phyloP scores from a whole-genome alignment of 2,797 vertebrate genomes.

The Xenops minutus region DNA sequence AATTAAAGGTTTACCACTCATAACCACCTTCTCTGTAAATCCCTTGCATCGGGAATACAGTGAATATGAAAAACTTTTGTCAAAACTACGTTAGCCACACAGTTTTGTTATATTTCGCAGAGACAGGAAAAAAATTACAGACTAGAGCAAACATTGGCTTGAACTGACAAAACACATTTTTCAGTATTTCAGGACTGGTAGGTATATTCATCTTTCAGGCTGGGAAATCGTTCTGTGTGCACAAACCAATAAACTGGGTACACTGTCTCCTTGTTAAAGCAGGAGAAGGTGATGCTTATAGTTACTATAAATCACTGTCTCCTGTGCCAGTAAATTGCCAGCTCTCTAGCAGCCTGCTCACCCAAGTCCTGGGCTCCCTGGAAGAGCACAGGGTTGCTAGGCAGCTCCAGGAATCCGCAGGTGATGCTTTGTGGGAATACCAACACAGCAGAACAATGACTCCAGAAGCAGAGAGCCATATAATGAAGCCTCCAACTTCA shows the following conservation, averaged over 20 bases:
- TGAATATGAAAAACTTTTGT: neutral
- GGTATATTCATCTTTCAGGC: neutral
- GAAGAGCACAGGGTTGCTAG: neutral
- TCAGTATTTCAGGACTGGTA: neutral
- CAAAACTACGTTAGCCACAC: neutral
- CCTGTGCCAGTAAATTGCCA: conserved; percentile 2
- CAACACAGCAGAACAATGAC: neutral
- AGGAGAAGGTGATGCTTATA: neutral
- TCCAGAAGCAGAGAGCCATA: neutral
- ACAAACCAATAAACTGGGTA: neutral
- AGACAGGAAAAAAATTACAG: neutral
- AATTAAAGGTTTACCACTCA: neutral
- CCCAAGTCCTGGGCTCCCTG: neutral
- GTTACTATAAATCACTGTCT: conserved; percentile 21
- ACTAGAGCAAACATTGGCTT: neutral
- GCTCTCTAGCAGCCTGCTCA: neutral
- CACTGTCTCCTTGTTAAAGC: neutral
- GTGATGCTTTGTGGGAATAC: neutral
- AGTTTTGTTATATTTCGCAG: neutral
- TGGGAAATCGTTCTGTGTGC: neutral
- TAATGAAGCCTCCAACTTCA: neutral
- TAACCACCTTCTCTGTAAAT: neutral
- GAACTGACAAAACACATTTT: neutral
- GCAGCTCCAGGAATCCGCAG: neutral
- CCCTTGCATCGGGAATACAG: neutral